Evolutionary conservation across 2,797 vertebrate genomes (phyloP).

Genomic region (Sebastes minor): DNA sequence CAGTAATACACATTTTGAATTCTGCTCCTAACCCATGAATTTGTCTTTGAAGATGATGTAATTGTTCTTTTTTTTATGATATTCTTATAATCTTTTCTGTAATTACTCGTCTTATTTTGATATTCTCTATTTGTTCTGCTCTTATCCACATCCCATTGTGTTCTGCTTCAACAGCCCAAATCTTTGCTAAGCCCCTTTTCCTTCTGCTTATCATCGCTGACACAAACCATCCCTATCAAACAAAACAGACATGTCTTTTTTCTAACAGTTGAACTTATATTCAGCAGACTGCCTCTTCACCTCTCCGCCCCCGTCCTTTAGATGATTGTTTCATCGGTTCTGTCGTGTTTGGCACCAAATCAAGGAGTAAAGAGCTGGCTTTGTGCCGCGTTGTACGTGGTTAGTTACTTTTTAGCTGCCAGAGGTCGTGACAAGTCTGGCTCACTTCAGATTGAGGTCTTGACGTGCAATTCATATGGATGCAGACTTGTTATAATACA

Average conservation of each 20-base stretch:
- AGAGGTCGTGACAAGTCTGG: conserved; percentile 25
- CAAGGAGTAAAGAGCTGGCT: conserved; percentile 39
- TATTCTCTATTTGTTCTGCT: neutral
- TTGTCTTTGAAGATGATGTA: conserved; percentile 3
- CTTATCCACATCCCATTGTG: neutral
- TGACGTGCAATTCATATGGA: neutral
- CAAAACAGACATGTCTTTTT: conserved; percentile 11
- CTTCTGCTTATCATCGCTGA: neutral
- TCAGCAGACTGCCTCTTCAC: neutral
- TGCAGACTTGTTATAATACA: neutral
- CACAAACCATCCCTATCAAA: conserved; percentile 1
- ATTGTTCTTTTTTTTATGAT: neutral
- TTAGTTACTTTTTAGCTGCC: conserved; percentile 39
- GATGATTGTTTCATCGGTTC: conserved; percentile 44
- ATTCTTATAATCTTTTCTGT: neutral
- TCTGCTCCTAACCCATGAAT: neutral
- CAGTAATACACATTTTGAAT: neutral
- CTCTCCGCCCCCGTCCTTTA: conserved; percentile 1
- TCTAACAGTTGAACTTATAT: neutral
- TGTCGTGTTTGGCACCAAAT: conserved; percentile 34
- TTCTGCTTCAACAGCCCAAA: neutral
- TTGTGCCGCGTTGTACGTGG: neutral
- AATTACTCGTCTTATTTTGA: neutral
- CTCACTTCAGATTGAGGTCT: conserved; percentile 1
- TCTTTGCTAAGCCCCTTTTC: neutral